phyloP scores from a whole-genome alignment of 2,797 vertebrate genomes.

The Myotis myotis region DNA sequence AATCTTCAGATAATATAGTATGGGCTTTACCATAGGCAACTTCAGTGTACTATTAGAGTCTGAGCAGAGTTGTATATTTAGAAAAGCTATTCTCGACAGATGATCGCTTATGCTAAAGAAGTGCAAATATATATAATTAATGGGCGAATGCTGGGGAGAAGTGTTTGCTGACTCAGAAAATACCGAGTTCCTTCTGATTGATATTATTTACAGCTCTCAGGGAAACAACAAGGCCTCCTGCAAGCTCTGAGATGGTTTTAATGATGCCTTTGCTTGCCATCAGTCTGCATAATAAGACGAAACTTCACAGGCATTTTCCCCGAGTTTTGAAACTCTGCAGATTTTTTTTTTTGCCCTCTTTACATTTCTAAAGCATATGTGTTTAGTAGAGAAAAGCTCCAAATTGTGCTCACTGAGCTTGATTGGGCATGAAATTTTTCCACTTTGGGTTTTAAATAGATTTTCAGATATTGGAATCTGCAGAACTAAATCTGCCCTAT shows the following conservation, averaged over 20 bases:
- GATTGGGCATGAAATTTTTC: neutral
- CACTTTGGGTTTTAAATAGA: conserved; percentile 31
- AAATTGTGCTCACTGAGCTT: neutral
- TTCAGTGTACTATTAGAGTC: neutral
- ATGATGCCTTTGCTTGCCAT: neutral
- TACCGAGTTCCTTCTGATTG: neutral
- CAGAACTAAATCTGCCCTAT: neutral
- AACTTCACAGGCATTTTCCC: neutral
- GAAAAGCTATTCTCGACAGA: neutral
- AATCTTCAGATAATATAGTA: neutral
- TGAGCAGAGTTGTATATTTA: neutral
- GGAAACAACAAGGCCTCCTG: neutral
- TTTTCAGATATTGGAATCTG: conserved; percentile 49
- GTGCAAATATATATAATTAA: neutral
- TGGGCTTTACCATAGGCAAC: neutral
- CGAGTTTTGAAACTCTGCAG: conserved; percentile 22
- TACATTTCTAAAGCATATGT: conserved; percentile 17
- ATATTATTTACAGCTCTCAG: neutral
- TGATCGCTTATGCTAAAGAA: conserved; percentile 25
- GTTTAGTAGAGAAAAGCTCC: conserved; percentile 42
- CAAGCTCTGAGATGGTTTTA: neutral
- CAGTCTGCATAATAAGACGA: conserved; percentile 11
- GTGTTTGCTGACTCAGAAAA: neutral
- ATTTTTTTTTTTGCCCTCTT: conserved; percentile 35
- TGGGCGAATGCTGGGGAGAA: neutral